A percentile compares a stretch with the other conserved stretches of the same genome.
phyloP scores from a whole-genome alignment of 92 coral and sea anemone species.

The Muricea muricata region DNA sequence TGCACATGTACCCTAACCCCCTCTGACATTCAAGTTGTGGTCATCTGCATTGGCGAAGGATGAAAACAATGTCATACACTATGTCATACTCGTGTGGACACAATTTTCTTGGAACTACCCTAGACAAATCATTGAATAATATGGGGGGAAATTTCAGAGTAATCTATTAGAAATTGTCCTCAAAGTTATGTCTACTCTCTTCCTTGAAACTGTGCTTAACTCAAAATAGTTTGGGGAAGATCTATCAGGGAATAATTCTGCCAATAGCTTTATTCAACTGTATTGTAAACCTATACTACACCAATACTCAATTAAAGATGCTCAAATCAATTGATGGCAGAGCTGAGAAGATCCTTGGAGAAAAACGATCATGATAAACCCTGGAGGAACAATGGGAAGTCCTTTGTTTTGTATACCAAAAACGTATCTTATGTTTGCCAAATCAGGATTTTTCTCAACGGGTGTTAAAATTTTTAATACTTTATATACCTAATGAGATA shows the following conservation, averaged over 20 bases:
- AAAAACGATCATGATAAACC: background rate
- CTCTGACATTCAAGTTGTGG: no score
- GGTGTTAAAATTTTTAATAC: no score
- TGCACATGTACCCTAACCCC: no score
- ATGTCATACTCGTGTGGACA: no score
- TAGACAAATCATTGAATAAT: background rate
- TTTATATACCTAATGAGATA: no score
- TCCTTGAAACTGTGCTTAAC: background rate
- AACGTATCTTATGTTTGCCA: no score
- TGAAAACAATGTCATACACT: no score
- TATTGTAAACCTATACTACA: background rate
- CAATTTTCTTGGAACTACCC: slow-evolving; percentile 6
- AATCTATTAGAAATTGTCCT: slow-evolving; percentile 1
- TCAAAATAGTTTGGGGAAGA: background rate
- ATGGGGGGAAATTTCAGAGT: background rate
- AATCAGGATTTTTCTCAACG: no score
- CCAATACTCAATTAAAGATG: background rate
- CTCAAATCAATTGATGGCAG: background rate
- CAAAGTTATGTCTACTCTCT: no score
- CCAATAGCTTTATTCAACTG: slow-evolving; percentile 1
- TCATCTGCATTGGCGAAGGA: no score
- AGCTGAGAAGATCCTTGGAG: background rate
- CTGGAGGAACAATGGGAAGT: background rate
- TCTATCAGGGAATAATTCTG: background rate
- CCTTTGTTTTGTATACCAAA: background rate